These are phyloP conservation scores for Rhorus exstirpatorius DNA, from an alignment of 2,888 invertebrate species.

Conservation along the genomic window DNA sequence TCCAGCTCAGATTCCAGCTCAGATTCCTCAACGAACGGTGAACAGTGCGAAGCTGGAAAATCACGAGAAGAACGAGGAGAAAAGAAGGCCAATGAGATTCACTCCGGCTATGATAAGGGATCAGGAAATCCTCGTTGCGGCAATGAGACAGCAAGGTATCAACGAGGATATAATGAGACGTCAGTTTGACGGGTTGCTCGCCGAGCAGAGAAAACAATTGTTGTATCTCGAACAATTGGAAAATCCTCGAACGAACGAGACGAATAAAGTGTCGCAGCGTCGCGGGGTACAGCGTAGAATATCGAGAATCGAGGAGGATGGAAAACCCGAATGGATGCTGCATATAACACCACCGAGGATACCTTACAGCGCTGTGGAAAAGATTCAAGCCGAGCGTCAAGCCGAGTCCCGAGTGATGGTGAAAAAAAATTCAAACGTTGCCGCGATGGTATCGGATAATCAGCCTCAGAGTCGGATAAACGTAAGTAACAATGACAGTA, in stretches of 20 bases:
- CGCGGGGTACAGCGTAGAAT: conserved; percentile 52
- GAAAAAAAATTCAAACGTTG: not conserved
- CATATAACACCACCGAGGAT: conserved; percentile 79
- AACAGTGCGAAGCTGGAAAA: not conserved
- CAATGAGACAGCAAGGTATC: conserved; percentile 80
- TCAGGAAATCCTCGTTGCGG: conserved; percentile 79
- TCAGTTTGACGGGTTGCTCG: conserved; percentile 80
- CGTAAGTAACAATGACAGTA: not conserved
- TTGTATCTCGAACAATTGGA: conserved; percentile 69
- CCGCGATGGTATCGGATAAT: not conserved
- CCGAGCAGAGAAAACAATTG: conserved; percentile 80
- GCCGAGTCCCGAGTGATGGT: not conserved
- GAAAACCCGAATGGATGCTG: conserved; percentile 83
- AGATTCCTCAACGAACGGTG: conserved; percentile 35
- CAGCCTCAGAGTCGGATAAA: conserved; percentile 7
- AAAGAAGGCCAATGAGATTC: conserved; percentile 72
- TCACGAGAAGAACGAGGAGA: conserved; percentile 12
- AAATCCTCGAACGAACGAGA: conserved; percentile 9
- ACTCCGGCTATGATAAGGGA: conserved; percentile 80
- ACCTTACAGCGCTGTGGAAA: conserved; percentile 72
- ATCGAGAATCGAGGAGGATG: conserved; percentile 69
- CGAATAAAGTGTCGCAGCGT: conserved; percentile 19
- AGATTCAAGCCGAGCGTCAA: conserved; percentile 53
- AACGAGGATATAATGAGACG: conserved; percentile 79
- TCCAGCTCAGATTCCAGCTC: no score